Percentiles rank a stretch among this genome's conserved stretches.
These are phyloP conservation scores for Lethrus apterus DNA, from an alignment of 1,140 invertebrate genomes.

Conservation along the genomic window DNA sequence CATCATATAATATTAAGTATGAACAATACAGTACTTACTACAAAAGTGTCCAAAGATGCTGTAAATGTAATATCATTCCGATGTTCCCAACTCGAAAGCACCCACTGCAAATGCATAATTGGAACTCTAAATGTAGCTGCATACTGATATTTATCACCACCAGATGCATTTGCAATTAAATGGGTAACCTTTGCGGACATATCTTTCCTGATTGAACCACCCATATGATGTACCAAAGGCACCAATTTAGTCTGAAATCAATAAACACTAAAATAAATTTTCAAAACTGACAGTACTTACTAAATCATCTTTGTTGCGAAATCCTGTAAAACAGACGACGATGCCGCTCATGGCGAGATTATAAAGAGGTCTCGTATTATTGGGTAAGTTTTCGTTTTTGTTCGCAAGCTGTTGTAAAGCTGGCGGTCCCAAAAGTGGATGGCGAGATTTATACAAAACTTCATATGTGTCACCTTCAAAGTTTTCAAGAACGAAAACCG, in stretches of 20 bases:
- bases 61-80: conserved; percentile 59
- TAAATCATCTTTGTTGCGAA: conserved; percentile 79
- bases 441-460: conserved; percentile 55
- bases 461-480: conserved; percentile 63
- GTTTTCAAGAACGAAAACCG: conserved; percentile 62
- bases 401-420: conserved; percentile 67
- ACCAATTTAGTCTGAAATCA: conserved; percentile 70
- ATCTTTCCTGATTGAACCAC: conserved; percentile 85
- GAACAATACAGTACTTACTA: conserved; percentile 49
- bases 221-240: conserved; percentile 87
- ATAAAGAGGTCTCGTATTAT: conserved; percentile 73
- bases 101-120: conserved; percentile 82
- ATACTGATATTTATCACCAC: conserved; percentile 82
- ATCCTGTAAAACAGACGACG: conserved; percentile 84
- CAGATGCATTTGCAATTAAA: conserved; percentile 78
- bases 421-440: conserved; percentile 65
- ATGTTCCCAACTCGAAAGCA: conserved; percentile 72
- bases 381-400: conserved; percentile 58
- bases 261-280: conserved; percentile 13
- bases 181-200: conserved; percentile 83
- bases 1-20: too few relatives aligned
- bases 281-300: conserved; percentile 46
- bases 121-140: conserved; percentile 83
- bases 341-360: conserved; percentile 78
- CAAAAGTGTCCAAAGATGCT: conserved; percentile 58